Evolutionary conservation across 2,888 invertebrate species (phyloP), one percentile per base, ranked within the genome.

Genomic region (Cremastinae sp.): DNA sequence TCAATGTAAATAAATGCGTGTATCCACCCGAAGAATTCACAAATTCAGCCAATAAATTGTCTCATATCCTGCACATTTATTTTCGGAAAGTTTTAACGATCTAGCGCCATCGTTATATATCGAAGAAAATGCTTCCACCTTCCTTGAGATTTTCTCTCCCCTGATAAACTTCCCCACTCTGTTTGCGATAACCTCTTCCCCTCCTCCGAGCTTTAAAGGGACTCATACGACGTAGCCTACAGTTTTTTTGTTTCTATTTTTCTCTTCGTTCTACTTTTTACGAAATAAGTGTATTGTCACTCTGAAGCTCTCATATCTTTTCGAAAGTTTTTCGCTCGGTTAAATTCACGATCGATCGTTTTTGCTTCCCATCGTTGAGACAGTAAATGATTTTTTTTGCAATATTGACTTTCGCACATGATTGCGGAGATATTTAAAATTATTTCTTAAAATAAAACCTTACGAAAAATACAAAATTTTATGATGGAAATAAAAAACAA

Each of bases 31-130:
- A 55, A 55, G 35, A 69, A 47, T 59, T 65, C 65, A 65, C 59
- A 28, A 70, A 70, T 64, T 65, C 74, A 59, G 39, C 58, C 70
- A 61, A 75, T 75, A 66, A 72, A 68, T 75, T 37, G 16, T 41
- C 49, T 12, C 10, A 28, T n/a, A 66, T 62, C 45, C 58, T n/a
- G 39, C 58, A n/a, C 61, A 53, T 65, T 65, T 76, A 73, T 70
- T 73, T 61, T 47, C 53, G 12, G 41, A 76, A 73, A 76, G 64
- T 73, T 76, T 61, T 76, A 73, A 76, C 59, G 72, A 73, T 55
- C 51, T 35, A 39, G 43, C n/a, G 59, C 58, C 41, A 53, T 41
- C 59, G 69, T 73, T 76, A 55, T 55, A 59, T 53, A n/a, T n/a
- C n/a, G n/a, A n/a, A 12, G 43, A 7, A 35, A 8, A 61, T 53